Conservation (phyloP, 2,113 vertebrate species). For the Thymallus thymallus region DNA sequence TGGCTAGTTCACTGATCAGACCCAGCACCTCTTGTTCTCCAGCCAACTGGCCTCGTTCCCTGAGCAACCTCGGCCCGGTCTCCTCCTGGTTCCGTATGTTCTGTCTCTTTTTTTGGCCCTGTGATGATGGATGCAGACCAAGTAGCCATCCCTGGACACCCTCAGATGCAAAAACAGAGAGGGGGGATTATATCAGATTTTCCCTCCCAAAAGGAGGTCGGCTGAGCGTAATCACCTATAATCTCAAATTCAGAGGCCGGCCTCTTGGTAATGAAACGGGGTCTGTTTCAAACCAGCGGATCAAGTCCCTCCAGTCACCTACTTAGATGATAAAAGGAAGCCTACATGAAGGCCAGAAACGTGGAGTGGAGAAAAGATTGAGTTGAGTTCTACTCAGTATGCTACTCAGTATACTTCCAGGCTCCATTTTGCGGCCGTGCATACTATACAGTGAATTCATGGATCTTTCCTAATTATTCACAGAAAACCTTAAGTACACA, state of each 20-base stretch:
- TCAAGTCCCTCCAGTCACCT: constrained; percentile 48
- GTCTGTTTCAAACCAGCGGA: constrained; percentile 51
- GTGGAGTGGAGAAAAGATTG: constrained; percentile 34
- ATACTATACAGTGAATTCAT: constrained; percentile 12
- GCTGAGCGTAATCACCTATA: constrained; percentile 74
- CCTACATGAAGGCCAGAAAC: constrained; percentile 39
- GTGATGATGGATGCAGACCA: constrained; percentile 62
- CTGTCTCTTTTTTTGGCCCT: constrained; percentile 70
- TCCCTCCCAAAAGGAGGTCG: constrained; percentile 64
- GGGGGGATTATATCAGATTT: constrained; percentile 69
- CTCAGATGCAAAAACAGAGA: constrained; percentile 70
- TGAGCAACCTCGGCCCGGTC: constrained; percentile 61
- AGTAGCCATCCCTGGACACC: constrained; percentile 62
- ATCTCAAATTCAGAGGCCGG: constrained; percentile 72
- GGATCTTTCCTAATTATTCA: not conserved
- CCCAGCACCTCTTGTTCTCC: constrained; percentile 71
- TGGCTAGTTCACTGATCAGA: constrained; percentile 63
- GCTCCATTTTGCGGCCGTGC: constrained; percentile 28
- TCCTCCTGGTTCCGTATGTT: constrained; percentile 78
- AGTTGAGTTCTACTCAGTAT: constrained; percentile 15
- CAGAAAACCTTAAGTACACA: constrained; percentile 28
- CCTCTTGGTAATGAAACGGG: constrained; percentile 69
- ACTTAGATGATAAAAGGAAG: constrained; percentile 51
- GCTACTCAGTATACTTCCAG: not conserved
- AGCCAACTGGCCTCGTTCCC: constrained; percentile 76